phyloP scores from a whole-genome alignment of 1,140 invertebrate genomes.

The Atta colombica region DNA sequence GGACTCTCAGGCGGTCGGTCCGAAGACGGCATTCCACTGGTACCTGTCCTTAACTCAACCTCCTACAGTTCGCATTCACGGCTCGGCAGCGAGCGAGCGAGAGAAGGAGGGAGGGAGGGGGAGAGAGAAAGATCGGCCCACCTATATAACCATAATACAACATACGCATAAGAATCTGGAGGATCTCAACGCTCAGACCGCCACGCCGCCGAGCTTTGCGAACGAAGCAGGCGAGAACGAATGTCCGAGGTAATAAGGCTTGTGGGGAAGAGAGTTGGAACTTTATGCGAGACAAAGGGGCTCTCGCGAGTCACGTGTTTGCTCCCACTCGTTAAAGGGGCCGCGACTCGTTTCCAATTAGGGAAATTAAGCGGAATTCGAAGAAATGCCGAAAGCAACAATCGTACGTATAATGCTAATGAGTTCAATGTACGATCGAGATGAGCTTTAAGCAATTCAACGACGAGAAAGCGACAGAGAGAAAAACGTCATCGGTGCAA shows the following conservation, averaged over 20 bases:
- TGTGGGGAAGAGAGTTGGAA: slow-evolving; percentile 9
- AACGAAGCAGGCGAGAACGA: slow-evolving; percentile 28
- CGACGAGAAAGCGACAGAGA: neutral
- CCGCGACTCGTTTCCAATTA: slow-evolving; percentile 47
- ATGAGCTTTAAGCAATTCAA: slow-evolving; percentile 23
- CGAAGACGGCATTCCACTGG: slow-evolving; percentile 82
- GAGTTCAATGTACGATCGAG: slow-evolving; percentile 22
- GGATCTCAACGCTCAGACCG: neutral
- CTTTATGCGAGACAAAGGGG: slow-evolving; percentile 33
- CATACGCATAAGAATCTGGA: slow-evolving; percentile 52
- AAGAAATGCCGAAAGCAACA: slow-evolving; percentile 14
- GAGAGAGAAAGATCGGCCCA: slow-evolving; percentile 67
- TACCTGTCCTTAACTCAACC: slow-evolving; percentile 82
- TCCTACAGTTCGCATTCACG: slow-evolving; percentile 71
- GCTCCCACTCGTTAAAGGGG: slow-evolving; percentile 38
- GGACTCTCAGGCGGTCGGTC: slow-evolving; percentile 66
- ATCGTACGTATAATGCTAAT: slow-evolving; percentile 20
- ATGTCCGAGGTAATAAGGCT: slow-evolving; percentile 45
- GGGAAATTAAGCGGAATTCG: slow-evolving; percentile 48
- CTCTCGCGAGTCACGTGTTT: slow-evolving; percentile 36
- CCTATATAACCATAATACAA: slow-evolving; percentile 76
- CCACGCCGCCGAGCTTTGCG: neutral
- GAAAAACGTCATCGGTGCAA: neutral
- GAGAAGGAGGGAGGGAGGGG: neutral
- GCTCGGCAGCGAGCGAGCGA: slow-evolving; percentile 30